phyloP scores from a whole-genome alignment of 2,797 vertebrate species.

The Melanotaenia maccullochi region DNA sequence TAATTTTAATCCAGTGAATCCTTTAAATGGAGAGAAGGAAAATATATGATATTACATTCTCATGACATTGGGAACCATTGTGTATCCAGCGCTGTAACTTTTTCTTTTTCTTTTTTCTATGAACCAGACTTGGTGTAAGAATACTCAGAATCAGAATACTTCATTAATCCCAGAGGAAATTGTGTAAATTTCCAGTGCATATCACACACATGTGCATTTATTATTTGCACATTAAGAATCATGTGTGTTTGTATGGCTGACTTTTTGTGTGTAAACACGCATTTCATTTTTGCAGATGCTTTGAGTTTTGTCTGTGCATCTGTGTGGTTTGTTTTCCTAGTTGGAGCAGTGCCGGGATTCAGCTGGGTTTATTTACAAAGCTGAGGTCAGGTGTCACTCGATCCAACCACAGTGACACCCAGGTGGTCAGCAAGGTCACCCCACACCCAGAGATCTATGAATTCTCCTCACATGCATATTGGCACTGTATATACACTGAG shows the following conservation, averaged over 20 bases:
- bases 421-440: constrained; percentile 75
- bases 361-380: constrained; percentile 71
- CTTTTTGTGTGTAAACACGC: constrained; percentile 11
- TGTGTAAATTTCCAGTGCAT: neutral
- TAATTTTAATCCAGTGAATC: constrained; percentile 70
- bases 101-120: neutral
- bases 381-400: constrained; percentile 76
- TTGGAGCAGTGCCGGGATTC: constrained; percentile 41
- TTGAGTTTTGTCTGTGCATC: constrained; percentile 8
- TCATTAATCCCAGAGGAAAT: neutral
- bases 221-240: constrained; percentile 11
- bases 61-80: neutral
- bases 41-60: constrained; percentile 49
- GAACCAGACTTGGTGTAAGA: constrained; percentile 8
- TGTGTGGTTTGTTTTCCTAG: constrained; percentile 17
- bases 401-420: constrained; percentile 65
- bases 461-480: constrained; percentile 18
- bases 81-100: neutral
- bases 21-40: constrained; percentile 58
- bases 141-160: neutral
- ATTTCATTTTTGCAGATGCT: constrained; percentile 53
- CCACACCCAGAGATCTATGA: constrained; percentile 26
- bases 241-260: constrained; percentile 8
- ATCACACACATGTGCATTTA: neutral
- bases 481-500: constrained; percentile 15